Base-by-base conservation (phyloP, 1,140 invertebrate genomes). In the Mizuhopecten yessoensis region DNA sequence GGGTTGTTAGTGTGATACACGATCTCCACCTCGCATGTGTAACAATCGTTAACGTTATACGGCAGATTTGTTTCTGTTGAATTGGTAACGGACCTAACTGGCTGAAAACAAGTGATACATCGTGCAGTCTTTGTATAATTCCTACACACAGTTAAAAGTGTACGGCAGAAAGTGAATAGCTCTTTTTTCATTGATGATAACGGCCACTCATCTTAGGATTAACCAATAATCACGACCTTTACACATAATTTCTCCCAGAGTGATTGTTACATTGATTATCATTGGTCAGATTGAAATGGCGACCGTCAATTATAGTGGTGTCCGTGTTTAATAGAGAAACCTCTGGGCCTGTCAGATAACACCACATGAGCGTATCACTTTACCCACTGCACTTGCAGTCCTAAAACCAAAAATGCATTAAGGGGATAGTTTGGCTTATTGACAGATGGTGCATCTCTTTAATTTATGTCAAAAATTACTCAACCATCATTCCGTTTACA, bases 371-470 rank as follows among this genome's bases (percentile, higher is more conserved):
- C 5, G 57, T n/a, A 29, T 75, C 57, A 29, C 23, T 75, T 75
- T 75, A 75, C 57, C 5, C 29, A 13, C 5, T 75, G 57, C 57
- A 75, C 57, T 29, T 75, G 57, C 57, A 75, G n/a, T 75, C 9
- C n/a, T 29, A 75, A 75, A 75, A 75, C 57, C 57, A 75, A 75
- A 75, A 75, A n/a, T 75, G 17, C 57, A 75, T 75, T 75, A 75
- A 29, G 23, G 1, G 23, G 57, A 75, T 75, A 29, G 23, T 75
- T 75, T 75, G 1, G 29, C n/a, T n/a, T 75, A 5, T 29, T 9
- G 23, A 29, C 57, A 75, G 57, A 75, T 75, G 57, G 23, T 17
- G 23, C 23, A 75, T 1, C 3, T 75, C 57, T 75, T 75, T 17
- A 75, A 75, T 75, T 45, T 75, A 75, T 75, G n/a, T 75, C 23